Evolutionary conservation across 2,113 vertebrate genomes (phyloP), one percentile per base, ranked within the genome.

Genomic region (Ptilonorhynchus violaceus): DNA sequence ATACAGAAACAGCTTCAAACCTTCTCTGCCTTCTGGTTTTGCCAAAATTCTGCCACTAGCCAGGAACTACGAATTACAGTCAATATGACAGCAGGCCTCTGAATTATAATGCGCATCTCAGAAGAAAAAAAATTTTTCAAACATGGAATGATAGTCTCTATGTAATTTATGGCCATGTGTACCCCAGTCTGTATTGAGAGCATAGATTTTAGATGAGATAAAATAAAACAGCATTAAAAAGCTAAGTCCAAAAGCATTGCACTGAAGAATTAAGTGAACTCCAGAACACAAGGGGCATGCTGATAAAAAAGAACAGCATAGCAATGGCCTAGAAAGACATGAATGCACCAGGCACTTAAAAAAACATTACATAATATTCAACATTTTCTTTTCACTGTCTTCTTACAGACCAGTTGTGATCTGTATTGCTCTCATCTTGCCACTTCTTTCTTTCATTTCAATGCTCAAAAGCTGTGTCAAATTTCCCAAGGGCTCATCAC

Each of bases 401-500:
- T 88, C 27, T 76, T 47, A 64, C n/a, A 92, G 31, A 50, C 52
- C 58, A 91, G 73, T 94, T 85, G 42, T 85, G 63, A 84, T 46
- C 13, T n/a, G 44, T 64, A 87, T 22, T 88, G 58, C 68, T 88
- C 86, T 91, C 92, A 73, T 70, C 78, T 55, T 76, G 69, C 46
- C 75, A 79, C 64, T 89, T 83, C 52, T 47, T 81, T 49, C 81
- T 67, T 83, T 67, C 83, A 82, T 70, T 82, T 17, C 47, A 74
- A 12, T 80, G 58, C 64, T 60, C 50, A 85, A 92, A 90, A 77
- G 44, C 76, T 87, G 55, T 60, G 66, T 64, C 60, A 70, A 63
- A 75, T 70, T 84, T 96, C 92, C 85, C 88, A 47, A 53, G 67
- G 74, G 89, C n/a, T 93, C 62, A 91, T 74, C 72, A 47, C 74